These are phyloP conservation scores for Euphydryas editha DNA, from an alignment of 2,888 invertebrate species.

Conservation along the genomic window DNA sequence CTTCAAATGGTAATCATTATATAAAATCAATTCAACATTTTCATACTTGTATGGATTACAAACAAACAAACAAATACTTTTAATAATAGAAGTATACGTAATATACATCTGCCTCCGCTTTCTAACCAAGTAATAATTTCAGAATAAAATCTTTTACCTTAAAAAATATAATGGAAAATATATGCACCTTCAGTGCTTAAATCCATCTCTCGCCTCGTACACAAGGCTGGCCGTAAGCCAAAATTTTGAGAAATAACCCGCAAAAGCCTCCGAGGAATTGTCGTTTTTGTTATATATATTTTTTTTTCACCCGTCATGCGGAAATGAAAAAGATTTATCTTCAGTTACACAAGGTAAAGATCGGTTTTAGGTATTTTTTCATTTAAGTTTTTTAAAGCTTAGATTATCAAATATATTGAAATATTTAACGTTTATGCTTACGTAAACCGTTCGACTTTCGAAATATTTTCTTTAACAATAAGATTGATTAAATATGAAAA, in stretches of 20 bases:
- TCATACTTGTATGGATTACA: no score
- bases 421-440: no score
- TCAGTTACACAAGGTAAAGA: slow-evolving; percentile 25
- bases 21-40: no score
- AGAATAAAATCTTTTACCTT: background rate
- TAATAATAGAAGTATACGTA: no score
- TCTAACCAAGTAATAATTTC: no score
- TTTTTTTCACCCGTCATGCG: slow-evolving; percentile 37
- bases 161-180: slow-evolving; percentile 4
- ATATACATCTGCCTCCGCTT: no score
- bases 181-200: slow-evolving; percentile 11
- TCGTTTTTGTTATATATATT: slow-evolving; percentile 26
- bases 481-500: no score
- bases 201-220: slow-evolving; percentile 20
- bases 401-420: background rate
- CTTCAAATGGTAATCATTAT: no score
- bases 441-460: no score
- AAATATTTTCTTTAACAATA: no score
- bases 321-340: slow-evolving; percentile 45
- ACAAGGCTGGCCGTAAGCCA: slow-evolving; percentile 39
- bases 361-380: slow-evolving; percentile 18
- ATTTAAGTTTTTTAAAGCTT: background rate
- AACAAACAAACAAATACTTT: no score
- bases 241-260: slow-evolving; percentile 42
- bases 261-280: slow-evolving; percentile 37